Base-by-base conservation (phyloP, 2,797 vertebrate species). In the Champsocephalus gunnari region DNA sequence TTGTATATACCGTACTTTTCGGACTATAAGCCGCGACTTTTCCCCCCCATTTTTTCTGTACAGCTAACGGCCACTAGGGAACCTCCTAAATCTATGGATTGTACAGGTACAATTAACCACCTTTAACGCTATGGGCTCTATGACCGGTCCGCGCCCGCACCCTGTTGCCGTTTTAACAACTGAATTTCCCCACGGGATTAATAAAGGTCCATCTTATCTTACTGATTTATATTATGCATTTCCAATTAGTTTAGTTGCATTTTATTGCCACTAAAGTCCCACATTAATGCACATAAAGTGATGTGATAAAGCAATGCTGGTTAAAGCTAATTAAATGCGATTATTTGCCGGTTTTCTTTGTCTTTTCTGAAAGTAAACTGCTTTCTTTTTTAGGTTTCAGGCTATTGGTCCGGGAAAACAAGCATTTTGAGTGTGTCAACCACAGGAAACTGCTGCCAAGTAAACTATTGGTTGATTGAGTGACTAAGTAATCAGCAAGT, bases 211-310 rank as follows among this genome's bases (percentile, higher is more conserved):
- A 28, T 28, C 28, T 28, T 28, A 28, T 28, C 10, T 10, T 53
- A 8, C 14, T 66, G 10, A 49, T 17, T 43, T 38, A 38, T 38
- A 7, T 38, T 53, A 4, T 19, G 21, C 10, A 12, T 45, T 43
- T 5, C 2, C 43, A 54, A 34, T 21, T 9, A 9, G 0, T 65
- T 58, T 19, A 34, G 34, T 34, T 32, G 58, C 44, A 13, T 75
- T 44, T 14, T 17, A 48, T 53, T 51, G 14, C 8, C 5, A 43
- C 47, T 34, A 4, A 56, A 43, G n/a, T 28, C 19, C 19, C 64
- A 47, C 24, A 14, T 59, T 43, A 13, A 48, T 63, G 19, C n/a
- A 71, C 13, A 61, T 48, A 41, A 56, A 72, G 8, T 24, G 17
- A 16, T 9, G n/a, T 1, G 32, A 11, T 3, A 59, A 19, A 28